A percentile compares a stretch with the other conserved stretches of the same genome.
Conservation (phyloP, 2,797 vertebrate species). For the Myotis findleyi region DNA sequence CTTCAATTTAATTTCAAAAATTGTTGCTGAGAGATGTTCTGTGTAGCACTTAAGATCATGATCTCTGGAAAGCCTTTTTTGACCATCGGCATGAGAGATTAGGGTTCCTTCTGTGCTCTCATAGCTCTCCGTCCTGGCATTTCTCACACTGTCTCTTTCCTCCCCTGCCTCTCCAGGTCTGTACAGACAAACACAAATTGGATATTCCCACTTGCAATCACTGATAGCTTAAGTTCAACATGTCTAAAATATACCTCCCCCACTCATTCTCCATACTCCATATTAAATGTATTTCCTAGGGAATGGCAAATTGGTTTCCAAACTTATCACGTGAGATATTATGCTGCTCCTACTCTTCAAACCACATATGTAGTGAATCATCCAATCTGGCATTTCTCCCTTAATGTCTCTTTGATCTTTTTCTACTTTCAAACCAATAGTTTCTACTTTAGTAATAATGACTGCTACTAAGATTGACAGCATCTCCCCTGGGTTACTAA, state of each 20-base stretch:
- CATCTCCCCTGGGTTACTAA: neutral
- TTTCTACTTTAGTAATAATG: neutral
- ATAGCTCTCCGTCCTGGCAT: neutral
- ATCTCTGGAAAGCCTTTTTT: neutral
- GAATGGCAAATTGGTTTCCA: neutral
- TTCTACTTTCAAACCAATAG: neutral
- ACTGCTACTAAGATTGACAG: neutral
- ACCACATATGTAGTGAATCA: neutral
- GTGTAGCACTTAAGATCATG: neutral
- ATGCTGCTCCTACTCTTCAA: neutral
- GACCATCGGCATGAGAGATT: neutral
- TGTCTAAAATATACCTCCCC: neutral
- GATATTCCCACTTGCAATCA: neutral
- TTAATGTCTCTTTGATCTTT: neutral
- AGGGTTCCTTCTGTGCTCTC: neutral
- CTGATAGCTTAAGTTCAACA: neutral
- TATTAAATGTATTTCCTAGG: neutral
- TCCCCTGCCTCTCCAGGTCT: neutral
- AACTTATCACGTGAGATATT: neutral
- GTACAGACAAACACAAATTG: neutral
- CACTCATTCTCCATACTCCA: neutral
- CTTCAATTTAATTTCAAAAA: conserved; percentile 31
- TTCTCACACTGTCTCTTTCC: neutral
- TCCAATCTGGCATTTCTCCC: neutral
- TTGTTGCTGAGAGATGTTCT: neutral